These are phyloP conservation scores for Musca domestica DNA, from an alignment of 1,140 invertebrate genomes.

Conservation along the genomic window DNA sequence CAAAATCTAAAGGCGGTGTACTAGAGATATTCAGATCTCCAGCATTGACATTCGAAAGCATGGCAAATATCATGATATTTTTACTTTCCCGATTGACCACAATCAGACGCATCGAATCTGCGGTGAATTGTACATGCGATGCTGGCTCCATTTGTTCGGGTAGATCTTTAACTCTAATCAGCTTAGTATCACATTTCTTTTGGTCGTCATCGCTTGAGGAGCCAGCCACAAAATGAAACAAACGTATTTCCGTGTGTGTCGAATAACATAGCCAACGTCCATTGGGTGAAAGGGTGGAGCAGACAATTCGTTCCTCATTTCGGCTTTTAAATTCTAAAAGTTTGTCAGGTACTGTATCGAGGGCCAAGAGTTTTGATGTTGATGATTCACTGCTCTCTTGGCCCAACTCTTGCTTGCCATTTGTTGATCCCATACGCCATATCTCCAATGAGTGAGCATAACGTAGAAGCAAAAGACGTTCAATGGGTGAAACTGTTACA, in stretches of 20 bases:
- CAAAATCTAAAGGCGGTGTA: conserved; percentile 26
- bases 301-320: conserved; percentile 63
- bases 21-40: conserved; percentile 32
- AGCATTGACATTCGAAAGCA: conserved; percentile 49
- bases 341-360: conserved; percentile 61
- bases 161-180: conserved; percentile 54
- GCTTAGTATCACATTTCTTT: conserved; percentile 46
- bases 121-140: conserved; percentile 55
- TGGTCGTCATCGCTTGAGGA: background rate
- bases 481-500: conserved; percentile 60
- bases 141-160: conserved; percentile 53
- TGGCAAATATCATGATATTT: conserved; percentile 48
- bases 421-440: conserved; percentile 62
- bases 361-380: conserved; percentile 23
- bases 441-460: conserved; percentile 67
- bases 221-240: conserved; percentile 55
- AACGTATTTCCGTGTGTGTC: conserved; percentile 63
- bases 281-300: conserved; percentile 66
- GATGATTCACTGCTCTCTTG: conserved; percentile 8
- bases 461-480: conserved; percentile 66
- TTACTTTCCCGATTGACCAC: conserved; percentile 37
- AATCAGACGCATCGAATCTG: conserved; percentile 52
- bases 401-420: conserved; percentile 36
- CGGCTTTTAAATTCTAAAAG: conserved; percentile 64
- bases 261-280: conserved; percentile 73